phyloP scores from a whole-genome alignment of 2,888 invertebrate genomes.

The Aporophyla lueneburgensis region DNA sequence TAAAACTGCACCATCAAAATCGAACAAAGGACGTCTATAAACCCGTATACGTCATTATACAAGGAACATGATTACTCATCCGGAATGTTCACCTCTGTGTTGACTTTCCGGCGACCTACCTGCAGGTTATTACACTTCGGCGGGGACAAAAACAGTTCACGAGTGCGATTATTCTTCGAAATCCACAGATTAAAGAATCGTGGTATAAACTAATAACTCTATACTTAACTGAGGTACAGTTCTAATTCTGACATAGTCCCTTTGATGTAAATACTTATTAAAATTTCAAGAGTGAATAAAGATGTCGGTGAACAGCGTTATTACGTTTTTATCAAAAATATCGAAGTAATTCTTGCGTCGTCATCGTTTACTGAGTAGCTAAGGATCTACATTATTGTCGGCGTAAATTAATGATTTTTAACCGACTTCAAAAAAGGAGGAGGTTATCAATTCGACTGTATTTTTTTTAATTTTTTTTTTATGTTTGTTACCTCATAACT shows the following conservation, averaged over 20 bases:
- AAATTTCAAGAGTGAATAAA: neutral
- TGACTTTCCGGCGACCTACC: conserved; percentile 88
- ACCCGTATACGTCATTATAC: conserved; percentile 67
- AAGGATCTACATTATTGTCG: neutral
- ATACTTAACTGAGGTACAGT: neutral
- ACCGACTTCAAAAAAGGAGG: too few relatives aligned
- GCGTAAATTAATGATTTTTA: neutral
- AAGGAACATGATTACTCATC: conserved; percentile 80
- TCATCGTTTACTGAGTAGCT: neutral
- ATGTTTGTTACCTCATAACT: too few relatives aligned
- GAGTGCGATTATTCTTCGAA: conserved; percentile 77
- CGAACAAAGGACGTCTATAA: conserved; percentile 69
- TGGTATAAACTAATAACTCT: conserved; percentile 69
- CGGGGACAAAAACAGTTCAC: conserved; percentile 82
- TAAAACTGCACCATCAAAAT: conserved; percentile 40
- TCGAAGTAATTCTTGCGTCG: neutral
- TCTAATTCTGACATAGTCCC: neutral
- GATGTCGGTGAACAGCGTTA: neutral
- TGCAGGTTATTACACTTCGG: conserved; percentile 85
- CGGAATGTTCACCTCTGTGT: conserved; percentile 76
- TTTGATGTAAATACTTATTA: neutral
- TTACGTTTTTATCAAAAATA: neutral
- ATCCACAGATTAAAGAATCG: conserved; percentile 71
- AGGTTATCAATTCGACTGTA: too few relatives aligned
- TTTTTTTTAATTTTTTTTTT: too few relatives aligned